Evolutionary conservation across 2,113 vertebrate genomes (phyloP).

Genomic region (Tupaia chinensis): DNA sequence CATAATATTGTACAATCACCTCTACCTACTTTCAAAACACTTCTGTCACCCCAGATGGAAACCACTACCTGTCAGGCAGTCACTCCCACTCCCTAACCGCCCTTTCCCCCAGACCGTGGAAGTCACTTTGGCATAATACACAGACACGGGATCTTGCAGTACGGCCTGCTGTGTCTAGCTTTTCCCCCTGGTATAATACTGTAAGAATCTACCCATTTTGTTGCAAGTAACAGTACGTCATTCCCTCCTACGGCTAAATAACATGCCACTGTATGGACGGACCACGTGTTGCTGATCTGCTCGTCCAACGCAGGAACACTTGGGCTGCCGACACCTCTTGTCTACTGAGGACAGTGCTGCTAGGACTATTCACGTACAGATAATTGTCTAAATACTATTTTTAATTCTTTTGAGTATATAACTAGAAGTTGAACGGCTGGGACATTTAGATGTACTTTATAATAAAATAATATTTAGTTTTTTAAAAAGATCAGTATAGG

Average conservation of each 20-base stretch:
- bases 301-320: not conserved
- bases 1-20: not conserved
- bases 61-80: not conserved
- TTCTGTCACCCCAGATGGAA: not conserved
- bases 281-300: not conserved
- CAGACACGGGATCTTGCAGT: not conserved
- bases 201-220: not conserved
- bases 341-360: not conserved
- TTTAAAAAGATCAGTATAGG: too few relatives aligned
- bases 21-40: slow-evolving; percentile 2
- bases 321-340: not conserved
- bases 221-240: not conserved
- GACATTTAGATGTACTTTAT: too few relatives aligned
- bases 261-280: not conserved
- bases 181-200: not conserved
- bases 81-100: not conserved
- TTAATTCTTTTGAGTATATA: not conserved
- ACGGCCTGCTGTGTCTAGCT: not conserved
- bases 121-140: not conserved
- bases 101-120: too few relatives aligned
- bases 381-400: not conserved
- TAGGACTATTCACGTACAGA: not conserved
- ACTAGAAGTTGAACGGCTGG: not conserved
- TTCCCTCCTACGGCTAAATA: not conserved
- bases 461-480: too few relatives aligned